Evolutionary conservation across 2,888 invertebrate species (phyloP).

Genomic region (Phania funesta): DNA sequence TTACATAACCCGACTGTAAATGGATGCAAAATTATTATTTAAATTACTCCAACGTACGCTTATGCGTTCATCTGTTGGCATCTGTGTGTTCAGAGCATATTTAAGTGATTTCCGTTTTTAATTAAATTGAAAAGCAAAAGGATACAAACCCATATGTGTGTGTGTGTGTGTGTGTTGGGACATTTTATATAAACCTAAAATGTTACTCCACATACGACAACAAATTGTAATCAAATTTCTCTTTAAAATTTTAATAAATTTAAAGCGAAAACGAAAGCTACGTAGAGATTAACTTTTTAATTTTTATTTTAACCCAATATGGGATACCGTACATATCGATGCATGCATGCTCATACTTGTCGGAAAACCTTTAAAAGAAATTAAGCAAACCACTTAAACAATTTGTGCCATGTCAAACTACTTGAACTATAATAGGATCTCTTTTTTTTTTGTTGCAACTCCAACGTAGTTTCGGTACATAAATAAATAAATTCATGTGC

Average conservation of each 20-base stretch:
- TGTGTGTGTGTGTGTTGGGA: too few species aligned
- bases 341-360: background rate
- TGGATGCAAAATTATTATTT: constrained; percentile 9
- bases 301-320: background rate
- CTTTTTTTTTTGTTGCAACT: background rate
- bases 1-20: background rate
- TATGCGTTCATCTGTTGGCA: background rate
- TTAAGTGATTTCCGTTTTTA: constrained; percentile 51
- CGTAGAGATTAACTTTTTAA: too few species aligned
- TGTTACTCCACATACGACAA: background rate
- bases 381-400: constrained; percentile 45
- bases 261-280: constrained; percentile 11
- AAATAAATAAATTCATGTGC: too few species aligned
- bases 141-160: background rate
- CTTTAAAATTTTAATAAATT: background rate
- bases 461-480: background rate
- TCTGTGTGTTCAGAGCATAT: background rate
- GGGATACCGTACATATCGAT: too few species aligned
- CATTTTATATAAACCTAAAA: background rate
- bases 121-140: constrained; percentile 36
- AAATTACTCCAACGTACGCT: background rate
- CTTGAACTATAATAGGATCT: constrained; percentile 20
- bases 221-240: constrained; percentile 26
- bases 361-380: constrained; percentile 19
- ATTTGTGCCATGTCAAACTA: constrained; percentile 50